Base-by-base conservation (phyloP, 2,888 invertebrate species). In the Cheilosia grossa region DNA sequence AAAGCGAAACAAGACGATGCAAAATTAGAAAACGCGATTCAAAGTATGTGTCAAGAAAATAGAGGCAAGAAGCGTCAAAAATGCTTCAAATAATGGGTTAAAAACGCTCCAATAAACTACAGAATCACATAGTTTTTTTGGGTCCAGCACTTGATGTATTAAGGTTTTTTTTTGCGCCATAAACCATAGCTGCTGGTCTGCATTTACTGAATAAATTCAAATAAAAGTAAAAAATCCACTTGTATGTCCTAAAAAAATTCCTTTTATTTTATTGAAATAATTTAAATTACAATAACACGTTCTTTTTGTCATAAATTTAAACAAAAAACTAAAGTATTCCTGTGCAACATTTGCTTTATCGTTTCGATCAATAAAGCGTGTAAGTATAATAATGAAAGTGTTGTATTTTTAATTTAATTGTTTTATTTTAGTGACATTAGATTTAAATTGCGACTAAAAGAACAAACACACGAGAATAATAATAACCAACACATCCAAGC, bases 221-320 rank as follows among this genome's bases (percentile, higher is more conserved):
- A 15, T 10, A 21, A 1, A 2, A 24, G 4, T 51, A 13, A 51
- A 21, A 42, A 54, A 40, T 10, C 7, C 21, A 42, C 21, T 37
- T 24, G 13, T 66, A 66, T 15, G 10, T 61, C 69, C 66, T 69
- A 81, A 49, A 79, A 82, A 75, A 75, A 64, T 44, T 17, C 37
- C 21, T 33, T 63, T 54, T 30, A 74, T 40, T 83, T 75, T 75
- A 80, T 66, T 83, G 17, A 74, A 80, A 75, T 74, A 54, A 70
- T 73, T 63, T 21, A 37, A 80, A 70, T 64, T 70, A 70, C 63
- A 80, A 30, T 78, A 2, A 47, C 47, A 79, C 61, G 73, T 56
- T 42, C 74, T 61, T 9, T 27, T 64, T 59, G 64, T 74, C 17
- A 58, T 56, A 70, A 49, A 69, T 37, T 53, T 37, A 47, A 61